A percentile compares a stretch with the other conserved stretches of the same genome.
These are phyloP conservation scores for Silurus aristotelis DNA, from an alignment of 2,797 vertebrate genomes.

Conservation along the genomic window DNA sequence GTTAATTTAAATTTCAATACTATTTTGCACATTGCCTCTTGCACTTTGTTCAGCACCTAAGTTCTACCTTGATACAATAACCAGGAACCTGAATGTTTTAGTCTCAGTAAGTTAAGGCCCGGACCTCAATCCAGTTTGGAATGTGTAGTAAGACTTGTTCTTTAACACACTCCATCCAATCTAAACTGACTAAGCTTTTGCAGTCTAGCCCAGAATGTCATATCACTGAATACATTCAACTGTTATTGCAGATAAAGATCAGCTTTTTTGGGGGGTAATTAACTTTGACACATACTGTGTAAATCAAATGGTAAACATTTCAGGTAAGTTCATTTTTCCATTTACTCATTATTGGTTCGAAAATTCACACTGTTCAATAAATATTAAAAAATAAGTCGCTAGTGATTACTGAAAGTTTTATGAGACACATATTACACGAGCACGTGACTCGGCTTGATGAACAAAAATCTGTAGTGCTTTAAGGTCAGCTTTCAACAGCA, in stretches of 20 bases:
- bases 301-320: too few species aligned
- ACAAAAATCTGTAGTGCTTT: background rate
- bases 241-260: too few species aligned
- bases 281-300: too few species aligned
- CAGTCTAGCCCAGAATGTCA: too few species aligned
- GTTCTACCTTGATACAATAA: background rate
- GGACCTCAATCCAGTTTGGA: background rate
- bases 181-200: too few species aligned
- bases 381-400: background rate
- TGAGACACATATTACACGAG: conserved; percentile 15
- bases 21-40: too few species aligned
- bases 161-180: background rate
- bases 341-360: background rate
- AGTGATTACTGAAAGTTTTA: background rate
- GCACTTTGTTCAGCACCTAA: too few species aligned
- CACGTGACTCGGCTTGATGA: conserved; percentile 39
- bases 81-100: background rate
- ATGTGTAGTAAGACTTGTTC: background rate
- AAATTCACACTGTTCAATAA: background rate
- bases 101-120: background rate
- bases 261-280: too few species aligned
- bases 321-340: background rate
- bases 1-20: too few species aligned
- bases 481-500: conserved; percentile 18
- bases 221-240: too few species aligned